Conservation (phyloP, 1,140 invertebrate species). For the Neodiprion lecontei region DNA sequence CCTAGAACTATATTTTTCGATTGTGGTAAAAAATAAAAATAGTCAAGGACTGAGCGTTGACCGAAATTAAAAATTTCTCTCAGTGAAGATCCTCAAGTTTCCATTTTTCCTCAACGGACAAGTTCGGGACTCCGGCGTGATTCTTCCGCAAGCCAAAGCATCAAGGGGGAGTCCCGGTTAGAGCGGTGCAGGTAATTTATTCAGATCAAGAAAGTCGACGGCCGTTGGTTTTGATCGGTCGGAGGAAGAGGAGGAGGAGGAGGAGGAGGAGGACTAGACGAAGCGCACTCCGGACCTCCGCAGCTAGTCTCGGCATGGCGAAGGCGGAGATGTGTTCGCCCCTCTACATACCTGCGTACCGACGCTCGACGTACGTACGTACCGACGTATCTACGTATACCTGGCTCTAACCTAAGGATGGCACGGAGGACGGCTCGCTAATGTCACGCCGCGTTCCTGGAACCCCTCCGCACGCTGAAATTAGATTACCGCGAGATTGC, state of each 20-base stretch:
- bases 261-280: constrained; percentile 10
- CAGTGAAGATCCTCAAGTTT: too few species aligned
- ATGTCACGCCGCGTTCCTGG: constrained; percentile 52
- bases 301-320: not conserved
- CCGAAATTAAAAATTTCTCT: too few species aligned
- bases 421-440: constrained; percentile 46
- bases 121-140: too few species aligned
- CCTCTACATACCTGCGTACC: too few species aligned
- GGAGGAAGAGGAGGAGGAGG: constrained; percentile 18
- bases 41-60: too few species aligned
- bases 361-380: constrained; percentile 18
- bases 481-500: constrained; percentile 57
- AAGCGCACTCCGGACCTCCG: constrained; percentile 5
- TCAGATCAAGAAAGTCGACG: not conserved
- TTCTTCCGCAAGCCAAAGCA: too few species aligned
- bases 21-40: too few species aligned
- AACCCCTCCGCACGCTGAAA: constrained; percentile 55
- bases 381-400: constrained; percentile 35
- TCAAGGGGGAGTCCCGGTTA: too few species aligned
- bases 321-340: too few species aligned
- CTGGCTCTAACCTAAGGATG: constrained; percentile 7
- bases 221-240: not conserved
- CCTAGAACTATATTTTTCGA: too few species aligned
- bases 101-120: too few species aligned
- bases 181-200: not conserved